Evolutionary conservation across 35 echinoderm and acorn worm species (phyloP).

Genomic region (Nesometra sesokonis): DNA sequence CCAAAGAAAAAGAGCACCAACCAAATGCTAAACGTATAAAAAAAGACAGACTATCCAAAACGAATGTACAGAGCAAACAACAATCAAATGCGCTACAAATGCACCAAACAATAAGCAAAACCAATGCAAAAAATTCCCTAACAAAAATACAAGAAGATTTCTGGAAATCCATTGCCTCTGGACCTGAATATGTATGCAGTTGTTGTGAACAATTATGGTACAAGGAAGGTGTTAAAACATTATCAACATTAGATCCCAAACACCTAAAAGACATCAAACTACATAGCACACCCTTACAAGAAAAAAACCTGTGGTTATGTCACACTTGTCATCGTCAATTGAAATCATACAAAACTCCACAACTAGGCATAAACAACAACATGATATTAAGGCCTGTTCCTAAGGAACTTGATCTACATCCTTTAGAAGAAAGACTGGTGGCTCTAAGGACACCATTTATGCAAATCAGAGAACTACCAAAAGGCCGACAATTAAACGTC

Average conservation of each 20-base stretch:
- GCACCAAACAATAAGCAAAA: neutral
- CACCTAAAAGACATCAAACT: neutral
- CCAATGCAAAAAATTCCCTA: neutral
- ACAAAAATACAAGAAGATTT: neutral
- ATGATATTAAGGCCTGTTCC: constrained; percentile 6
- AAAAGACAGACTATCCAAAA: neutral
- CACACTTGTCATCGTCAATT: constrained; percentile 8
- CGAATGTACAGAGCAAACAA: neutral
- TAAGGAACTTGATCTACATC: constrained; percentile 10
- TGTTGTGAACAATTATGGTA: constrained; percentile 39
- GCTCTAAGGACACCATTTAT: constrained; percentile 34
- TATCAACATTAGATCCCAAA: neutral
- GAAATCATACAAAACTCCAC: neutral
- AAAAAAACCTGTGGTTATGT: constrained; percentile 6
- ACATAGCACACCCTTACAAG: neutral
- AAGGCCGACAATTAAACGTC: constrained; percentile 18
- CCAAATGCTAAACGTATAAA: neutral
- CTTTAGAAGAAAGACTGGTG: constrained; percentile 23
- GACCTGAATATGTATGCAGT: constrained; percentile 20
- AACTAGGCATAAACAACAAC: neutral
- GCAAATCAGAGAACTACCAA: constrained; percentile 46
- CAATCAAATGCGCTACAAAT: neutral
- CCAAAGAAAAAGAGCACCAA: neutral
- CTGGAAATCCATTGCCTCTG: constrained; percentile 5
- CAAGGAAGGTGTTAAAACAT: constrained; percentile 3